Conservation (phyloP, 2,888 invertebrate genomes). For the Eupithecia vulgata region DNA sequence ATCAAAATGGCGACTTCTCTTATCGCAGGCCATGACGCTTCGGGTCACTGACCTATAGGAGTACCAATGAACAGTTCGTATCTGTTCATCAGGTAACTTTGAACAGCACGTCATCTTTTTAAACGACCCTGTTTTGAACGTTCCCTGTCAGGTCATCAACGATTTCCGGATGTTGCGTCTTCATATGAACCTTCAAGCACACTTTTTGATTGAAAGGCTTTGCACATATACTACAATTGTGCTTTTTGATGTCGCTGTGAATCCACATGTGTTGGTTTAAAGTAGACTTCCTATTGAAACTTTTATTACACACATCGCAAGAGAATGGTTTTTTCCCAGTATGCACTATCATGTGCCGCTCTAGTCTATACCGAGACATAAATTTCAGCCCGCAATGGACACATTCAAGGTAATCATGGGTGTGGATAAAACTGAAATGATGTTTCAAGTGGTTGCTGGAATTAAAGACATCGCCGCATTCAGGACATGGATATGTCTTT, state of each 20-base stretch:
- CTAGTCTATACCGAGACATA: constrained; percentile 68
- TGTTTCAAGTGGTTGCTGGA: constrained; percentile 53
- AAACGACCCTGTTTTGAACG: not conserved
- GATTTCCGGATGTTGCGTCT: constrained; percentile 65
- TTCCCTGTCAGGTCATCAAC: constrained; percentile 33
- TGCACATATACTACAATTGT: constrained; percentile 63
- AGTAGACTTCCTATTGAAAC: constrained; percentile 67
- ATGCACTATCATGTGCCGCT: constrained; percentile 75
- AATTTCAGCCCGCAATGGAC: constrained; percentile 69
- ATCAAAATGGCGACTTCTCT: not conserved
- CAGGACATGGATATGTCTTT: constrained; percentile 60
- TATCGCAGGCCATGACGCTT: not conserved
- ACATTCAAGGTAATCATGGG: constrained; percentile 59
- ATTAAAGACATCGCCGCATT: constrained; percentile 57
- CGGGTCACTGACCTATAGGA: not conserved
- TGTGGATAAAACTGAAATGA: constrained; percentile 65
- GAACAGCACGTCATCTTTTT: not conserved
- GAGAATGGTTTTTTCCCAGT: constrained; percentile 73
- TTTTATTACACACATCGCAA: constrained; percentile 75
- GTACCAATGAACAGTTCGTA: not conserved
- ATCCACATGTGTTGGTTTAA: constrained; percentile 71
- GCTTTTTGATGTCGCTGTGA: constrained; percentile 66
- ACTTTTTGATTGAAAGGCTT: constrained; percentile 65
- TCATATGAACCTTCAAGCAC: constrained; percentile 69
- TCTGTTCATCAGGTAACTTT: not conserved